Base-by-base conservation (phyloP, 2,888 invertebrate species). In the Perizoma flavofasciatum region DNA sequence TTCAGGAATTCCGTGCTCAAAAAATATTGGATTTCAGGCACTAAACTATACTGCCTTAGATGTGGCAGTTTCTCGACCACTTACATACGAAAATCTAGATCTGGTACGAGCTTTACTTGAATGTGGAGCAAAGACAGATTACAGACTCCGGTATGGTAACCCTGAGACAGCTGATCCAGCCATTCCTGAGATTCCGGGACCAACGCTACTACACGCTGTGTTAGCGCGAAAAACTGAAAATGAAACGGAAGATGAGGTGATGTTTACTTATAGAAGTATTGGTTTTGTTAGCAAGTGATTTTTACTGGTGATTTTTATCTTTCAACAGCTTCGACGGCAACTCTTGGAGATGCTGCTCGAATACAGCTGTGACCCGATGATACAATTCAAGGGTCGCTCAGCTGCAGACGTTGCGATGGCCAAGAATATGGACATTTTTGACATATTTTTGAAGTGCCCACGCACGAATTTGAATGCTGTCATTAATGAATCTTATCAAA, bases 121-220 rank as follows among this genome's bases (percentile, higher is more conserved):
- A 63, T 70, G 70, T 60, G 89, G 88, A 4, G 88, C 87, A 0
- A 71, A 75, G 4, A 64, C 81, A 2, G 65, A 75, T 37, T 80
- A 81, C 43, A 72, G 82, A 34, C 61, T 89, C 10, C 59, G 62
- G 39, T 67, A 65, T 22, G 46, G 7, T 5, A n/a, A 53, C 7
- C 8, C 47, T 22, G 47, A 34, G 6, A 33, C 43, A n/a, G 6
- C 35, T 0, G 63, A 66, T 43, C 45, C 61, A 22, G 49, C 53
- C 6, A 33, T 49, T 6, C 37, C 60, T 41, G 59, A 66, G 4
- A 61, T 53, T 6, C 70, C 70, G 8, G 89, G 89, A 0, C 89
- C 91, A 3, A 88, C 84, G 4, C 72, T 91, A 11, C 66, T 90
- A 6, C 89, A 90, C 62, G 82, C 72, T 46, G 74, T 87, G 2